Percentiles rank a stretch among this genome's conserved stretches.
Evolutionary conservation across 2,113 vertebrate genomes (phyloP).

Genomic region (Pipa parva): DNA sequence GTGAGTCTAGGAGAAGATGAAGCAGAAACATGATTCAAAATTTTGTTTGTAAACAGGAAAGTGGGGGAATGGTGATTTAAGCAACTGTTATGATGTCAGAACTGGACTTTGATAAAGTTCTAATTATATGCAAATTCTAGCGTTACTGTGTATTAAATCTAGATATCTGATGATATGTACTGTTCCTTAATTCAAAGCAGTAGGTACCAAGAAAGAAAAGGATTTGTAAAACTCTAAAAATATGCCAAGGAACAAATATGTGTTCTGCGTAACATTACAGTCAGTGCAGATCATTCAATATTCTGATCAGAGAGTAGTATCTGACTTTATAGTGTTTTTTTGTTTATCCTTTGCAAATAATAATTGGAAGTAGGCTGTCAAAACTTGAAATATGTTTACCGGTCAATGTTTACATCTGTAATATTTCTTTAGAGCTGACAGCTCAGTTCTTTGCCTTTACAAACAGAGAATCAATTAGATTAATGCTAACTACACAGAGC

Average conservation of each 20-base stretch:
- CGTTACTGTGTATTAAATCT: no score
- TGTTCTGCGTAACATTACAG: conserved; percentile 7
- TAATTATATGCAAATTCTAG: no score
- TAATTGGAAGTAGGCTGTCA: conserved; percentile 18
- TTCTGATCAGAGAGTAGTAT: background rate
- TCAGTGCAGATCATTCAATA: background rate
- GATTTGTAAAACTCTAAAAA: background rate
- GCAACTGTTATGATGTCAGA: no score
- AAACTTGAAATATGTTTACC: conserved; percentile 17
- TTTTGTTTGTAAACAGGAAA: no score
- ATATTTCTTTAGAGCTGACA: conserved; percentile 7
- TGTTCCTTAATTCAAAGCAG: no score
- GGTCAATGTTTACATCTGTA: conserved; percentile 17
- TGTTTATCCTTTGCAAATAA: background rate
- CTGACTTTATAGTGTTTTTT: background rate
- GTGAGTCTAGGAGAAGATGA: no score
- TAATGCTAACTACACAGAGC: background rate
- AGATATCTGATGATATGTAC: no score
- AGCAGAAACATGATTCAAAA: no score
- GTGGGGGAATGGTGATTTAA: no score
- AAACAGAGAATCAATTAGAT: background rate
- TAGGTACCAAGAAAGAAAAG: no score
- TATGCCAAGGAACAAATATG: background rate
- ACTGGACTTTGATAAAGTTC: no score
- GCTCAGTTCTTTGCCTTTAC: background rate